Conservation (phyloP, 2,797 vertebrate species). For the Sciurus carolinensis region DNA sequence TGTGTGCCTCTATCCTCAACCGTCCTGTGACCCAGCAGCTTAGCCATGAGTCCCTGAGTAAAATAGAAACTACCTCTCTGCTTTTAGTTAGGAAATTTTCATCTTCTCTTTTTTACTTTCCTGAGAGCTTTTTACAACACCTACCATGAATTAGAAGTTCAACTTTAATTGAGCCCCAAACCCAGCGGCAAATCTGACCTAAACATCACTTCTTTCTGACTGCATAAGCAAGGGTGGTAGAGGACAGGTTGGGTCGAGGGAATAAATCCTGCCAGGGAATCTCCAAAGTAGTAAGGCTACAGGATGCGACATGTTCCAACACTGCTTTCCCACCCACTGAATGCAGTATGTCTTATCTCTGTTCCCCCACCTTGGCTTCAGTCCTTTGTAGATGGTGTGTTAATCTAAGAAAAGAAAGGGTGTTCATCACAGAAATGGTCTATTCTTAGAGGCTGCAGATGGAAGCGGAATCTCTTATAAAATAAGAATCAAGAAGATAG, state of each 20-base stretch:
- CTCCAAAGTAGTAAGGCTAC: conserved; percentile 65
- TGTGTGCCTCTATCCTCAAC: conserved; percentile 65
- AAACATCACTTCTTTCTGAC: conserved; percentile 72
- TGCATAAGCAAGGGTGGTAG: conserved; percentile 61
- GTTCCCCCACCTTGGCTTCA: background rate
- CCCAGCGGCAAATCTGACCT: conserved; percentile 80
- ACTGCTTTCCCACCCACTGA: conserved; percentile 11
- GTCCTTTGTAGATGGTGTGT: conserved; percentile 70
- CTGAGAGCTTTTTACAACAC: conserved; percentile 70
- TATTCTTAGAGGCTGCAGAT: conserved; percentile 12
- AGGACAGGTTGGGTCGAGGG: conserved; percentile 59
- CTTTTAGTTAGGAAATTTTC: conserved; percentile 74
- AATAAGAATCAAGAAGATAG: conserved; percentile 68
- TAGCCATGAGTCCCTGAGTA: conserved; percentile 78
- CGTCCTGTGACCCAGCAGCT: conserved; percentile 74
- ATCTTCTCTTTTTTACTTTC: conserved; percentile 65
- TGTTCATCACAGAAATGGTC: conserved; percentile 64
- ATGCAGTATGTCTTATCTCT: conserved; percentile 56
- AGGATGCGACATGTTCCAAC: conserved; percentile 68
- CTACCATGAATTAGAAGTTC: conserved; percentile 74
- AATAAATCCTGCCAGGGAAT: conserved; percentile 46
- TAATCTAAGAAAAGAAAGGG: conserved; percentile 66
- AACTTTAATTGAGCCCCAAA: conserved; percentile 76
- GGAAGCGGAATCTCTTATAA: conserved; percentile 78
- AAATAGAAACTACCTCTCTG: conserved; percentile 83